Evolutionary conservation across 1,140 invertebrate species (phyloP).

Genomic region (Ceratina japonica): DNA sequence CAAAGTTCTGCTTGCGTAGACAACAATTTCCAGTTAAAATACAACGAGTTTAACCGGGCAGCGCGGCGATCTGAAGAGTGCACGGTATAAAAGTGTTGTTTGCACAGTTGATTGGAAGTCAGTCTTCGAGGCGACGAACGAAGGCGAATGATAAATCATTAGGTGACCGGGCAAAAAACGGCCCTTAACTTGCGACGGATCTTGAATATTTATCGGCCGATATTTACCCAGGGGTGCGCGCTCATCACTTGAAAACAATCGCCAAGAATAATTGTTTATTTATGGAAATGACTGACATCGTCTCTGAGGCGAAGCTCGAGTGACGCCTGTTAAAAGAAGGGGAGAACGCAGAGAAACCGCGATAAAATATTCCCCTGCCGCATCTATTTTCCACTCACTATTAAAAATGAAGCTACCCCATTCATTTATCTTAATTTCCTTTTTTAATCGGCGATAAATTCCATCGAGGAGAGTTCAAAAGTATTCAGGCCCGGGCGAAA

Average conservation of each 20-base stretch:
- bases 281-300: slow-evolving; percentile 18
- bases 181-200: slow-evolving; percentile 4
- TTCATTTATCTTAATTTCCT: slow-evolving; percentile 1
- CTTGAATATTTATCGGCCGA: slow-evolving; percentile 48
- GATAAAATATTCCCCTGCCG: not conserved
- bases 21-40: too few species aligned
- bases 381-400: too few species aligned
- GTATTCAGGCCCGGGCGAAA: not conserved
- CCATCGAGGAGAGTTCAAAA: not conserved
- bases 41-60: too few species aligned
- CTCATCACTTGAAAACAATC: slow-evolving; percentile 37
- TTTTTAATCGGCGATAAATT: slow-evolving; percentile 21
- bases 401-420: not conserved
- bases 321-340: not conserved
- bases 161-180: not conserved
- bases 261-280: slow-evolving; percentile 47
- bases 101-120: too few species aligned
- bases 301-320: not conserved
- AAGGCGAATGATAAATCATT: slow-evolving; percentile 71
- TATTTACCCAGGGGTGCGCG: slow-evolving; percentile 20
- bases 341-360: not conserved
- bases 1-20: too few species aligned
- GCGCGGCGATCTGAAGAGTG: too few species aligned
- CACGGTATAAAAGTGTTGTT: too few species aligned
- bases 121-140: not conserved